Evolutionary conservation across 1,140 invertebrate species (phyloP).

Genomic region (Aporrectodea caliginosa): DNA sequence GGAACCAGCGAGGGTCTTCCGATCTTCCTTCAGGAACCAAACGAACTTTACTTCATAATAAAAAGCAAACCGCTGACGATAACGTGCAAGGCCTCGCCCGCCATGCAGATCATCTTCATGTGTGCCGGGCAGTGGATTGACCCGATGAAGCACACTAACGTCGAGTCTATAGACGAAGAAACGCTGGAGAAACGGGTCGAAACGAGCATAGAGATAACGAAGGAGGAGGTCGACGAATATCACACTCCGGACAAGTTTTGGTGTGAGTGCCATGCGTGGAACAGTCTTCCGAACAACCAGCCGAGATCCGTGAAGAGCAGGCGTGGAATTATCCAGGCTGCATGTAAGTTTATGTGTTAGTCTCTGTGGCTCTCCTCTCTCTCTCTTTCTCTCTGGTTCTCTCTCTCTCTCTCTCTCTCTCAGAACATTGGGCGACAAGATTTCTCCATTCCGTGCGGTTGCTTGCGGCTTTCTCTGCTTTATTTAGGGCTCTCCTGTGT

Average conservation of each 20-base stretch:
- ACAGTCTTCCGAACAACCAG: slow-evolving; percentile 60
- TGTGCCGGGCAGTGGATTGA: slow-evolving; percentile 71
- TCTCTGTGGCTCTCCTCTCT: too few species aligned
- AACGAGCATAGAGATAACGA: slow-evolving; percentile 78
- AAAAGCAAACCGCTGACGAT: slow-evolving; percentile 81
- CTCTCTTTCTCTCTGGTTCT: too few species aligned
- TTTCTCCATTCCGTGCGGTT: too few species aligned
- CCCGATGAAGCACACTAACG: slow-evolving; percentile 62
- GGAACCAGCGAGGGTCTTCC: neutral
- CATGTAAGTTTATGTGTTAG: slow-evolving; percentile 70
- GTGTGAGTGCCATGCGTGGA: slow-evolving; percentile 83
- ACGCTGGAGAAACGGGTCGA: slow-evolving; percentile 79
- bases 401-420: too few species aligned
- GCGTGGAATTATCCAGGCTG: slow-evolving; percentile 75
- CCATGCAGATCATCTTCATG: slow-evolving; percentile 71
- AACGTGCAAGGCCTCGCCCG: slow-evolving; percentile 79
- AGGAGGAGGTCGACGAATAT: slow-evolving; percentile 84
- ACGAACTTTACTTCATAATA: slow-evolving; percentile 74
- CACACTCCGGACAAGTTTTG: slow-evolving; percentile 75
- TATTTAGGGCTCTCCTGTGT: too few species aligned
- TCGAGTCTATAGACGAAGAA: slow-evolving; percentile 66
- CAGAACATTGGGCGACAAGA: too few species aligned
- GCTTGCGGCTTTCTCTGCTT: too few species aligned
- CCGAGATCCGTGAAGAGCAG: slow-evolving; percentile 69
- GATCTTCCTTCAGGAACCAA: slow-evolving; percentile 73